Conservation (phyloP, 30 jellyfish, hydroid and myxozoan genomes). For the Pseudorhiza aurosa region DNA sequence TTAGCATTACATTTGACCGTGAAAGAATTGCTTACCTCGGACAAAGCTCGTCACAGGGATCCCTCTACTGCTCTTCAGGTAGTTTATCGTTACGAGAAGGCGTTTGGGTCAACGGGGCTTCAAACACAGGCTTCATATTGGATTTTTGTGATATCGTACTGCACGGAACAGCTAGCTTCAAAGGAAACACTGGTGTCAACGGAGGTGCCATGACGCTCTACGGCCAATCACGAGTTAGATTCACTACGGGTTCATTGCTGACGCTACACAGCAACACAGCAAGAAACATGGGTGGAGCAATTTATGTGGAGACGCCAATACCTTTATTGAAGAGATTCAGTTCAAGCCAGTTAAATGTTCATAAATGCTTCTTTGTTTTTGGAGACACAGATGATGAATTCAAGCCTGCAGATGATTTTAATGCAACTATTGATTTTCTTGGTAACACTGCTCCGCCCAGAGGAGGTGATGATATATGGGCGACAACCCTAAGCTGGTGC, state of each 20-base stretch:
- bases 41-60: slow-evolving; percentile 51
- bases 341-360: slow-evolving; percentile 56
- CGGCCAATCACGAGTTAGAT: slow-evolving; percentile 54
- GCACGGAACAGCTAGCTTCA: slow-evolving; percentile 19
- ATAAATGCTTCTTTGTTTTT: slow-evolving; percentile 54
- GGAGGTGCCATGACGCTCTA: slow-evolving; percentile 84
- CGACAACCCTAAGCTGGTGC: slow-evolving; percentile 72
- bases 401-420: slow-evolving; percentile 23
- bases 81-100: neutral
- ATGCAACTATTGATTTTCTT: slow-evolving; percentile 44
- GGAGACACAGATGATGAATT: slow-evolving; percentile 18
- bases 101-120: slow-evolving; percentile 14
- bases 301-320: slow-evolving; percentile 50
- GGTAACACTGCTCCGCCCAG: slow-evolving; percentile 49
- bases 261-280: slow-evolving; percentile 57
- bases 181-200: slow-evolving; percentile 47
- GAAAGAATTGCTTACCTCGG: slow-evolving; percentile 13
- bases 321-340: slow-evolving; percentile 22
- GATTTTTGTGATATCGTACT: slow-evolving; percentile 38
- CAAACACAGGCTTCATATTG: slow-evolving; percentile 53
- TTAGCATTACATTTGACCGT: neutral
- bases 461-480: slow-evolving; percentile 54
- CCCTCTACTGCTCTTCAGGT: slow-evolving; percentile 58
- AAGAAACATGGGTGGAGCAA: slow-evolving; percentile 77
- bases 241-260: slow-evolving; percentile 29